Conservation (phyloP, 2,797 vertebrate species). For the Dendrocincla tyrannina region DNA sequence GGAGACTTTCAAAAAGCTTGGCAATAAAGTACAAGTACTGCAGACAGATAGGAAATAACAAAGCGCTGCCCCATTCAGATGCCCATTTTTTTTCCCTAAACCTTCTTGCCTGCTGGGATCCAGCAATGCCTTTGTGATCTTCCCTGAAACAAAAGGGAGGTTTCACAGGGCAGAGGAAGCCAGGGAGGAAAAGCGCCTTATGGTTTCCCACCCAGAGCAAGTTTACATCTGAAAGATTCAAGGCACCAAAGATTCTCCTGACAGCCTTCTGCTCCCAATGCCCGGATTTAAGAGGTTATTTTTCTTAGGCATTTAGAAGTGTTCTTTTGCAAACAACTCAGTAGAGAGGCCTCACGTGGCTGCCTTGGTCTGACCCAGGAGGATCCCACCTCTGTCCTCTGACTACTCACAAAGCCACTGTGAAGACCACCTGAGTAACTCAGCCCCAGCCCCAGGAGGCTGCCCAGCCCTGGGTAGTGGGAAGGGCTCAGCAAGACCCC, state of each 20-base stretch:
- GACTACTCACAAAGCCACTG: neutral
- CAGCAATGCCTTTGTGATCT: neutral
- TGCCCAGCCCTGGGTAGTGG: fast-evolving
- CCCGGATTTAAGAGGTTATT: neutral
- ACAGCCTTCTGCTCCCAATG: neutral
- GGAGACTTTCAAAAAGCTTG: conserved; percentile 36
- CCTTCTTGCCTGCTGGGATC: conserved; percentile 27
- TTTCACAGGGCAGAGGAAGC: neutral
- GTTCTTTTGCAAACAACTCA: neutral
- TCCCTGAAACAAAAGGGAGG: conserved; percentile 23
- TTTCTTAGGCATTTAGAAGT: neutral
- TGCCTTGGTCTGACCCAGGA: neutral
- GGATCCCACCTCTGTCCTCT: neutral
- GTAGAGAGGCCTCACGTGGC: neutral
- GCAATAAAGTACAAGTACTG: conserved; percentile 12
- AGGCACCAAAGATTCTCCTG: neutral
- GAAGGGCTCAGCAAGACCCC: neutral
- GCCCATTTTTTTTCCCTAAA: neutral
- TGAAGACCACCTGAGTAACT: neutral
- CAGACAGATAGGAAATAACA: conserved; percentile 54
- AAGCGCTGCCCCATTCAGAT: conserved; percentile 40
- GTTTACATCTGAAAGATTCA: neutral
- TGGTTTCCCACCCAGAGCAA: neutral
- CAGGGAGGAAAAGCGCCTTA: neutral
- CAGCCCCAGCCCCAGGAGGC: neutral